Percentiles rank a stretch among this genome's conserved stretches.
phyloP scores from a whole-genome alignment of 2,113 vertebrate genomes.

The Pandion haliaetus region DNA sequence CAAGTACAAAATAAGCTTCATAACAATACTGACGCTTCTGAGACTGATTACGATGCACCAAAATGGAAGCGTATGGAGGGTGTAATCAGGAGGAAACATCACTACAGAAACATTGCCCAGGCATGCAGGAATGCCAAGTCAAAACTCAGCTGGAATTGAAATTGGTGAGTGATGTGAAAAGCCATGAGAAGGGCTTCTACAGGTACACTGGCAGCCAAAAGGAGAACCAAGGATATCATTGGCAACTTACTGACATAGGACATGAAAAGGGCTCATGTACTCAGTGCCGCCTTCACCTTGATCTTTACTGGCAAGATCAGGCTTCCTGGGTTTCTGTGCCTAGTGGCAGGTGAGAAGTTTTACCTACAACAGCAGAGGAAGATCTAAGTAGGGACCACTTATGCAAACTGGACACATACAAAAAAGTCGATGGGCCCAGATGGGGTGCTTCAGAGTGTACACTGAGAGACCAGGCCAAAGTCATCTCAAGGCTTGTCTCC shows the following conservation, averaged over 20 bases:
- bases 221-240: neutral
- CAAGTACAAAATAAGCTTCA: neutral
- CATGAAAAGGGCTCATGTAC: neutral
- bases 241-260: neutral
- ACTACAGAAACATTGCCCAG: neutral
- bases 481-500: neutral
- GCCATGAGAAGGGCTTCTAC: neutral
- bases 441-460: neutral
- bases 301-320: neutral
- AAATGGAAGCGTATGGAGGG: neutral
- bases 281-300: neutral
- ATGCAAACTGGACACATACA: neutral
- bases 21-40: neutral
- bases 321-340: neutral
- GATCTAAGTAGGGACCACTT: neutral
- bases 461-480: neutral
- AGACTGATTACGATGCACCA: neutral
- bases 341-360: neutral
- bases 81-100: constrained; percentile 3
- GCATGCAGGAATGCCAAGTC: neutral
- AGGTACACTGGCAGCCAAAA: neutral
- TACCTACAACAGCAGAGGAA: neutral
- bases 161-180: neutral
- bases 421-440: neutral
- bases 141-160: neutral